Base-by-base conservation (phyloP, 2,888 invertebrate species). In the Mythimna loreyi region DNA sequence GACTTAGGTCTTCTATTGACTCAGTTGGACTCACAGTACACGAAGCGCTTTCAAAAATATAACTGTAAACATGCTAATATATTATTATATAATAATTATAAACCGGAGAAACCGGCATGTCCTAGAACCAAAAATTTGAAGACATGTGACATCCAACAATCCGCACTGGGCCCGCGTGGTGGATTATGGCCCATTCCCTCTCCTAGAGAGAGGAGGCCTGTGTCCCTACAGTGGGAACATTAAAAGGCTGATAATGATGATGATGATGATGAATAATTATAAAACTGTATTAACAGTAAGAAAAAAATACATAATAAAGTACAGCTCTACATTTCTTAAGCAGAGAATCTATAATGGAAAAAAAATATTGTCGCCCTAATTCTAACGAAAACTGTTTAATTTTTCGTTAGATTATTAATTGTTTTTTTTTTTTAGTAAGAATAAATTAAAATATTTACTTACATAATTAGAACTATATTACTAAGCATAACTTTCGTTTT, bases 1-100 rank as follows among this genome's bases (percentile, higher is more conserved):
- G 55, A 52, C 86, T 86, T 75, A 95, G 84, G 16, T 92, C 91
- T 80, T 94, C 92, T 67, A 94, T 86, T 25, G 93, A 89, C 72
- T 88, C 89, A 2, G 91, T 91, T 4, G 80, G 67, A 63, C 72
- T 79, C 25, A 67, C 78, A 30, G 53, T 9, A 64, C 84, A 62
- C 45, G 60, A 62, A 72, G 13, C 47, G 1, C 19, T 47, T 28
- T 8, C 47, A 50, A 60, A 19, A 19, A 63, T 59, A 61, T 30
- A 59, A 36, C 85, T 85, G 63, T 1, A 77, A 76, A 64, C 23
- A 60, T 49, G 3, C 0, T 47, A 33, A 49, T 33, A n/a, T n/a
- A n/a, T n/a, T n/a, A n/a, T 0, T 28, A 11, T 11, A 25, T 11
- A 50, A 40, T 25, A 1, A 43, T 19, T 43, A 13, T 43, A 43